Base-by-base conservation (phyloP, 2,888 invertebrate species). In the Meteorus cinctellus region DNA sequence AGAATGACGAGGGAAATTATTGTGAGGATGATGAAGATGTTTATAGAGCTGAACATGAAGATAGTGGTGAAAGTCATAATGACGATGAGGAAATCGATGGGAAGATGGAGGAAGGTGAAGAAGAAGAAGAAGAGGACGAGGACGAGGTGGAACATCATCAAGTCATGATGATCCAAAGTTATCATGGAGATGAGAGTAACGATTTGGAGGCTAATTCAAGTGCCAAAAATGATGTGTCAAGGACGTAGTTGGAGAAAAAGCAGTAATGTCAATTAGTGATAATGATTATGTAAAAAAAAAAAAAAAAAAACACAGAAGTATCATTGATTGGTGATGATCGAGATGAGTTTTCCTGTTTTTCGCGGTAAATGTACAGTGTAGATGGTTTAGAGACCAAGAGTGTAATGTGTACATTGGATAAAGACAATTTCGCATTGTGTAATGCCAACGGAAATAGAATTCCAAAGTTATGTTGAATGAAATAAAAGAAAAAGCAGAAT, bases 211-310 rank as follows among this genome's bases (percentile, higher is more conserved):
- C 81, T 66, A 83, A 81, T 71, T 82, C 80, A 79, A 85, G 87
- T 88, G 87, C 88, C 86, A 89, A 89, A 88, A 86, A 82, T 76
- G 80, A 83, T 78, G 82, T 83, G 80, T 82, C 82, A 79, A 77
- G 78, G 79, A 79, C 80, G 78, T 83, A 83, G 80, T 75, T 71
- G 71, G 63, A 63, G 67, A 67, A 68, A 55, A 68, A 41, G 59
- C 76, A 34, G 72, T 77, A 69, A 55, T 63, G 67, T 67, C 36
- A 62, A 62, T 69, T 36, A 55, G 19, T 55, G 55, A 24, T 55
- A 55, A 55, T 14, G 62, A 72, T 66, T 72, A 60, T 71, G 45
- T 62, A 36, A 59, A 72, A 68, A 59, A 36, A n/a, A 36, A 59
- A 72, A 68, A 59, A 36, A n/a, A 48, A 3, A 45, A 45, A n/a